Base-by-base conservation (phyloP, 2,113 vertebrate genomes). In the Chlorocebus sabaeus region DNA sequence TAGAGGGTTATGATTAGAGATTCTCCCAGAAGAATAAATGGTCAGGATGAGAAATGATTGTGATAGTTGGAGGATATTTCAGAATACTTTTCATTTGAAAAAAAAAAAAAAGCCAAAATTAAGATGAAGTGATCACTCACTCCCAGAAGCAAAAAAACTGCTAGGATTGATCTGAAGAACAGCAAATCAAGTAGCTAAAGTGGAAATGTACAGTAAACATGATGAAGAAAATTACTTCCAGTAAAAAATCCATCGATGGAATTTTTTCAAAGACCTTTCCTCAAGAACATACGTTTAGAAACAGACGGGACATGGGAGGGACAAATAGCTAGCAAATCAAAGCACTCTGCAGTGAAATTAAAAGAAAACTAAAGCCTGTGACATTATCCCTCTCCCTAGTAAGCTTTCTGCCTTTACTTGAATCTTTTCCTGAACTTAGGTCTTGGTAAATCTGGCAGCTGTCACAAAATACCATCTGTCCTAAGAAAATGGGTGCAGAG, bases 391-490 rank as follows among this genome's bases (percentile, higher is more conserved):
- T 84, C 27, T 85, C 43, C 45, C 72, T 59, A 4, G 59, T 40
- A 70, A 90, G 92, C 90, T 90, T 93, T 89, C 45, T 45, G 87
- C 76, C 84, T 96, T 80, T 81, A 40, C 70, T 89, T 64, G 91
- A 96, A 93, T 97, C 90, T 89, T 93, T 96, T 89, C 89, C 35
- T 73, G 92, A 83, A 88, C 82, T 87, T 92, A 48, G 95, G 88
- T 96, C 96, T 93, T 84, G 78, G 89, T 52, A 94, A 97, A 95
- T 94, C 97, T 97, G 97, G 93, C 96, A 97, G 97, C 97, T 98
- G 97, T 98, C 96, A 97, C 52, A 93, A 97, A 96, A 90, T 83
- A 55, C 97, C 97, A 98, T 98, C 97, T 98, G 97, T 97, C 96
- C 92, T 93, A 92, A 93, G 95, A 95, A 98, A 97, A 97, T 72